Evolutionary conservation across 1,140 invertebrate species (phyloP).

Genomic region (Homalodisca vitripennis): DNA sequence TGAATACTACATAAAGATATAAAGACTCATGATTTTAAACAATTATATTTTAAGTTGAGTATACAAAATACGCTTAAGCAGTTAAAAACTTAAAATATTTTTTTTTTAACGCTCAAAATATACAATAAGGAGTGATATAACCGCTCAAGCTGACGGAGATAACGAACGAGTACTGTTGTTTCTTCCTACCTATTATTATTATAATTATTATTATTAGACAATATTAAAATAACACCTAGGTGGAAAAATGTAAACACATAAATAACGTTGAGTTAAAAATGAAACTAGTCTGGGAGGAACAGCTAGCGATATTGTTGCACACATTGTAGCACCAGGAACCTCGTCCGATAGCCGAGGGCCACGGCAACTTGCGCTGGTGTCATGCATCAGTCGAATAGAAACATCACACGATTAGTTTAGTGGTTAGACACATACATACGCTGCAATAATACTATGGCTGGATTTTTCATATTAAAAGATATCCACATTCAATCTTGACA

Average conservation of each 20-base stretch:
- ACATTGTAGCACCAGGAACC: conserved; percentile 7
- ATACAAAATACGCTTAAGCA: conserved; percentile 31
- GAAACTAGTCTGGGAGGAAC: conserved; percentile 14
- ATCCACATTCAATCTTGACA: neutral
- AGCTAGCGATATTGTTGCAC: conserved; percentile 8
- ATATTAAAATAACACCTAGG: conserved; percentile 23
- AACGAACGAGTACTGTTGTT: neutral
- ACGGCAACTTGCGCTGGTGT: no score
- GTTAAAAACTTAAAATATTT: conserved; percentile 8
- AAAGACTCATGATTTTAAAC: conserved; percentile 4
- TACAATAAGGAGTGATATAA: neutral
- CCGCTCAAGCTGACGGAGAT: conserved; percentile 23
- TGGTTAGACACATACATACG: conserved; percentile 3
- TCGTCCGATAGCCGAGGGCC: neutral
- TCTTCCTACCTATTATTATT: neutral
- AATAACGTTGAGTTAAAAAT: neutral
- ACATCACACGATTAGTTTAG: neutral
- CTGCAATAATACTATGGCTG: neutral
- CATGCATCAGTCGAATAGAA: neutral
- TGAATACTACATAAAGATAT: conserved; percentile 25
- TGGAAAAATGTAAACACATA: conserved; percentile 11
- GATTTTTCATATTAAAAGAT: conserved; percentile 15
- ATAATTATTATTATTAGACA: neutral
- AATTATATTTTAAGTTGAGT: conserved; percentile 24
- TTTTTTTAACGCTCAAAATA: conserved; percentile 14